A percentile compares a stretch with the other conserved stretches of the same genome.
phyloP scores from a whole-genome alignment of 2,113 vertebrate species.

The Micromys minutus region DNA sequence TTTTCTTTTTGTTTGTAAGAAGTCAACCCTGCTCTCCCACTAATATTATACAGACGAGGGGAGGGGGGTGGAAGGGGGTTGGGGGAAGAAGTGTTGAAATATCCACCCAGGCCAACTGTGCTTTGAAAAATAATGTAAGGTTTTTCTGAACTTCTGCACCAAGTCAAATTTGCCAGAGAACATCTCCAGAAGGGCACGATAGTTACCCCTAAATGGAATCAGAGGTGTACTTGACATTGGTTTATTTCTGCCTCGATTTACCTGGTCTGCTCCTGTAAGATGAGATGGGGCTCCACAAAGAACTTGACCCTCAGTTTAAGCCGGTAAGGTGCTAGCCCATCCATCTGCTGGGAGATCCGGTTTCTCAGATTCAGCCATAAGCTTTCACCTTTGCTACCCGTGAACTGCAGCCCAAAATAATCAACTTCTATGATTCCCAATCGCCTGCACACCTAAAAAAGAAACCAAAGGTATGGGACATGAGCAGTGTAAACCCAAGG shows the following conservation, averaged over 20 bases:
- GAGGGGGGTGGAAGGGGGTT: too few relatives aligned
- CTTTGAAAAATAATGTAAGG: background rate
- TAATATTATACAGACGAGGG: conserved; percentile 1
- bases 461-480: conserved; percentile 46
- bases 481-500: background rate
- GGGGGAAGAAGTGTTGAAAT: background rate
- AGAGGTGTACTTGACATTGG: background rate
- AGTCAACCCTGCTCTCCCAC: conserved; percentile 2
- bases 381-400: conserved; percentile 96
- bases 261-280: conserved; percentile 98
- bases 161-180: background rate
- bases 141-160: background rate
- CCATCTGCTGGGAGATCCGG: conserved; percentile 98
- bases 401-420: conserved; percentile 98
- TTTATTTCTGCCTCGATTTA: conserved; percentile 78
- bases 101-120: background rate
- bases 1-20: background rate
- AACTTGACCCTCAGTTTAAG: conserved; percentile 97
- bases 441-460: conserved; percentile 94
- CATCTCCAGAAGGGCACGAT: background rate
- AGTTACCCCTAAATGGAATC: fast-evolving
- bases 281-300: conserved; percentile 98
- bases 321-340: conserved; percentile 94
- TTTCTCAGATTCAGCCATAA: conserved; percentile 99
- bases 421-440: conserved; percentile 98